Evolutionary conservation across 2,888 invertebrate genomes (phyloP).

Genomic region (Unio pictorum): DNA sequence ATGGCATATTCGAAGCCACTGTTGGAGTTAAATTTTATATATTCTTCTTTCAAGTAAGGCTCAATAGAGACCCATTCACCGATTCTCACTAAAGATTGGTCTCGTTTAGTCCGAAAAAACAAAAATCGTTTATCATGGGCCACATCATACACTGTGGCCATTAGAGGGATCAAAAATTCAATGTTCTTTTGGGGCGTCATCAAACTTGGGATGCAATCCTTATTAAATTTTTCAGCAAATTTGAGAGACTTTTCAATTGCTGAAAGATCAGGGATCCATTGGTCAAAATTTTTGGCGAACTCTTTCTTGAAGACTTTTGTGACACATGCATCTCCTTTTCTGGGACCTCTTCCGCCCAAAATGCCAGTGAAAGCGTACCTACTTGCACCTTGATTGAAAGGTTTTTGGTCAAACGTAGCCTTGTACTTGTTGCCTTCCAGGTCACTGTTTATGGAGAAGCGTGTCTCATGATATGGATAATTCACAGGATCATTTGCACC

Average conservation of each 20-base stretch:
- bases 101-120: conserved; percentile 22
- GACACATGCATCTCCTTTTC: conserved; percentile 30
- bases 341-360: conserved; percentile 29
- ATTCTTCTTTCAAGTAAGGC: conserved; percentile 27
- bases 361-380: conserved; percentile 35
- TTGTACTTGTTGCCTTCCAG: conserved; percentile 17
- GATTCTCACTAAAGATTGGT: conserved; percentile 21
- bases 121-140: conserved; percentile 33
- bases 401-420: conserved; percentile 32
- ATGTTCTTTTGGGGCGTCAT: conserved; percentile 16
- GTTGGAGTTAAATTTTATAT: conserved; percentile 36
- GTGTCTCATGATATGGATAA: too few relatives aligned
- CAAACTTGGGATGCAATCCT: conserved; percentile 18
- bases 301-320: conserved; percentile 35
- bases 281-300: conserved; percentile 29
- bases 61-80: conserved; percentile 35
- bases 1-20: conserved; percentile 26
- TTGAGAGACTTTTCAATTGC: conserved; percentile 27
- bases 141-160: conserved; percentile 30
- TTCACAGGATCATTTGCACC: too few relatives aligned
- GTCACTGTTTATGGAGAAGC: too few relatives aligned
- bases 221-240: too few relatives aligned
- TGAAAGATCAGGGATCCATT: conserved; percentile 30
- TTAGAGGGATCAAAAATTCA: conserved; percentile 29
- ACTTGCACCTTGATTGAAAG: conserved; percentile 33